Base-by-base conservation (phyloP, 2,797 vertebrate species). In the Propithecus deckenii region DNA sequence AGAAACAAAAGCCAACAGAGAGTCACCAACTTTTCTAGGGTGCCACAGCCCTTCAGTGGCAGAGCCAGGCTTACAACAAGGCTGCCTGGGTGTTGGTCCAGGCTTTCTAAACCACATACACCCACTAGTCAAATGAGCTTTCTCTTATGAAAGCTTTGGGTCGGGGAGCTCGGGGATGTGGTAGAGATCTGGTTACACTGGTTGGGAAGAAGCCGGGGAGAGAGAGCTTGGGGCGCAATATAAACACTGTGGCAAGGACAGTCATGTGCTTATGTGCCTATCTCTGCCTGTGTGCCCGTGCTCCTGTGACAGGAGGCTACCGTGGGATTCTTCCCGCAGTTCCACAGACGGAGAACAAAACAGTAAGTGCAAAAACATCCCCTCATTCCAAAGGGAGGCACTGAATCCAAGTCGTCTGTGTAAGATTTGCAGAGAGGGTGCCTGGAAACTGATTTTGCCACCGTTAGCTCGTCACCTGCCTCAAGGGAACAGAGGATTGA, bases 181-280 rank as follows among this genome's bases (percentile, higher is more conserved):
- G 41, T 3, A 52, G 75, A 32, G 61, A 71, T 38, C 18, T 30
- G 52, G 50, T 50, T 50, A 41, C 1, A 0, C 35, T 25, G 46
- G n/a, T n/a, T 63, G 23, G 28, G 76, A 89, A 61, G 48, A 52
- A 88, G 43, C 76, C 1, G 4, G 0, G 18, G 48, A 85, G 46
- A 75, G 75, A 38, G 43, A 52, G 52, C 48, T n/a, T n/a, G 7
- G 57, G n/a, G 28, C 12, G 55, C 14, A 10, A 86, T 35, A 25
- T 13, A 22, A 52, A 12, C 63, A 2, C 57, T 0, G 17, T 4
- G 25, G 30, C 4, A 9, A 78, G 38, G 32, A 28, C 15, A 38
- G 22, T 7, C 15, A 9, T 15, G 32, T 22, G 12, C 7, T 55
- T 11, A 1, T 28, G 0, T 22, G 8, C 28, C 35, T 35, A 17